Conservation (phyloP, 2,797 vertebrate species). For the Rhinogobio ventralis region DNA sequence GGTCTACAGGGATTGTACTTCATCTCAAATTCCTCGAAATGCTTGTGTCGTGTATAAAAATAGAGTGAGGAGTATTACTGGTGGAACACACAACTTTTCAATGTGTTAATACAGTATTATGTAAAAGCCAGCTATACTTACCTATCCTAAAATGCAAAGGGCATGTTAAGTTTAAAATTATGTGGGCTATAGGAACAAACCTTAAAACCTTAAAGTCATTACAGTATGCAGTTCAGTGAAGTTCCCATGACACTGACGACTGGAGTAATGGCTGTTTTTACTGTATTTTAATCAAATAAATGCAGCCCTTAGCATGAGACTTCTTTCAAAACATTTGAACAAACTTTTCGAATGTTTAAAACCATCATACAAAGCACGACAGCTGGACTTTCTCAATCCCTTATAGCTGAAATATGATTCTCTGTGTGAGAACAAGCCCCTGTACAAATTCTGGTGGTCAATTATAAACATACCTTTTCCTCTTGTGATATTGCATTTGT, state of each 20-base stretch:
- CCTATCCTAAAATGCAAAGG: neutral
- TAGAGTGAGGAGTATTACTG: neutral
- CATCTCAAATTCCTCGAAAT: neutral
- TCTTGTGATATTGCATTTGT: neutral
- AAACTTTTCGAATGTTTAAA: neutral
- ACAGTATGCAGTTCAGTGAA: neutral
- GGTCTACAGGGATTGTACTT: conserved; percentile 40
- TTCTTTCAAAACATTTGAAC: neutral
- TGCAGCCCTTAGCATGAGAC: neutral
- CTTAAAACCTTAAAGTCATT: no score
- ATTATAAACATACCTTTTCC: neutral
- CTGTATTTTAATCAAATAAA: neutral
- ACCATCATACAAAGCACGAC: neutral
- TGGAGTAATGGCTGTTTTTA: neutral
- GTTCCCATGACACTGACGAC: neutral
- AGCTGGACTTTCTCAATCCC: neutral
- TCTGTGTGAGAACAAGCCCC: neutral
- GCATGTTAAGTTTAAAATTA: neutral
- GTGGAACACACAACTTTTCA: neutral
- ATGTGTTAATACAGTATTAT: neutral
- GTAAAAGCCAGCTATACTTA: neutral
- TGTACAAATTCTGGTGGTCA: neutral
- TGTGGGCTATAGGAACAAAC: no score
- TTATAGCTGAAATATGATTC: neutral
- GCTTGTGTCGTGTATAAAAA: conserved; percentile 3